Evolutionary conservation across 2,113 vertebrate genomes (phyloP).

Genomic region (Ailurus styani): DNA sequence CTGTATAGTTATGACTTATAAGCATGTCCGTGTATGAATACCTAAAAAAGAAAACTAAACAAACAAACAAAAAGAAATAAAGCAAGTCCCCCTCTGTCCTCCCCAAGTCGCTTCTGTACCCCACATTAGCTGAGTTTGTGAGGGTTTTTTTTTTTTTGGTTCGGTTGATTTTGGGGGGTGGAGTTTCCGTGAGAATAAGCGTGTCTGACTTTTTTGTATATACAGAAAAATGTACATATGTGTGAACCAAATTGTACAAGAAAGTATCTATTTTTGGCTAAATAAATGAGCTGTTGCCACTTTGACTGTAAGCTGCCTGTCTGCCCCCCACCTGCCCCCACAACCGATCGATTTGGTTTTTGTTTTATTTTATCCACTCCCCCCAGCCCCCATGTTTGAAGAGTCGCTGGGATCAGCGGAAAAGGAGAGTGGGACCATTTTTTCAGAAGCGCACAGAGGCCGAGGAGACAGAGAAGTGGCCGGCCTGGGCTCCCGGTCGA

Average conservation of each 20-base stretch:
- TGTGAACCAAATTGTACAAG: slow-evolving; percentile 99
- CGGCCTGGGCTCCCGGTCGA: fast-evolving
- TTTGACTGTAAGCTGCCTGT: slow-evolving; percentile 82
- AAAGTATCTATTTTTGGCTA: slow-evolving; percentile 99
- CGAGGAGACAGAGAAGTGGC: neutral
- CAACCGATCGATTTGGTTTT: neutral
- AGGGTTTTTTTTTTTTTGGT: slow-evolving; percentile 57
- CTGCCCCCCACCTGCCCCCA: neutral
- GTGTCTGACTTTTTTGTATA: slow-evolving; percentile 94
- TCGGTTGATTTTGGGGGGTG: slow-evolving; percentile 69
- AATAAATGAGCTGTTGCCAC: slow-evolving; percentile 99
- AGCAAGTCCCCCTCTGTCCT: neutral
- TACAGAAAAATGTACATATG: slow-evolving; percentile 98
- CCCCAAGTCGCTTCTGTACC: slow-evolving; percentile 87
- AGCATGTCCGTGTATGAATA: slow-evolving; percentile 97
- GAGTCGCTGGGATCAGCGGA: neutral
- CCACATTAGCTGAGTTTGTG: slow-evolving; percentile 90
- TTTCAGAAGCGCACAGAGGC: neutral
- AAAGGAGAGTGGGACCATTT: neutral
- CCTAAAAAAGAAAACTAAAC: slow-evolving; percentile 64
- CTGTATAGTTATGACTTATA: slow-evolving; percentile 95
- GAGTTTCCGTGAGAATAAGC: slow-evolving; percentile 91
- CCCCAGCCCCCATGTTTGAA: neutral
- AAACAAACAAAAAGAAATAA: slow-evolving; percentile 39
- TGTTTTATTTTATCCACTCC: neutral